These are phyloP conservation scores for Automeris io DNA, from an alignment of 2,888 invertebrate species.

Conservation along the genomic window DNA sequence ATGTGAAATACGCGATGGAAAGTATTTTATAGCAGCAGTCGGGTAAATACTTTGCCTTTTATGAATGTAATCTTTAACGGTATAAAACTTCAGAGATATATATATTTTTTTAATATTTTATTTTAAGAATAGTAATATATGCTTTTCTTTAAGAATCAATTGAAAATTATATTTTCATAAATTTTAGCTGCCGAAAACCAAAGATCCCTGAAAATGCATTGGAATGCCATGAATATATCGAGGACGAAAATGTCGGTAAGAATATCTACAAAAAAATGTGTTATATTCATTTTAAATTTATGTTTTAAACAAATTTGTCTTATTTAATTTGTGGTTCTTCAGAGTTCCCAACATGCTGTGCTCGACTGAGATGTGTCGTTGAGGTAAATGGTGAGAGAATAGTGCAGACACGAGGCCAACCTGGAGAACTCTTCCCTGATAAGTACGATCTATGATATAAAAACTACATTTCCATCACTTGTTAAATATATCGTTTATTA, in stretches of 20 bases:
- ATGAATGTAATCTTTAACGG: too few species aligned
- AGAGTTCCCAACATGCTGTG: slow-evolving; percentile 72
- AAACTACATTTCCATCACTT: too few species aligned
- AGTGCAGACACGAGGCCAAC: slow-evolving; percentile 67
- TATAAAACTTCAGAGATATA: neutral
- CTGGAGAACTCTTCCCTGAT: slow-evolving; percentile 69
- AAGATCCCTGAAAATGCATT: slow-evolving; percentile 71
- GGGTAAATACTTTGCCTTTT: slow-evolving; percentile 36
- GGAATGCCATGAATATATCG: slow-evolving; percentile 70
- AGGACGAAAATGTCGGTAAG: slow-evolving; percentile 71
- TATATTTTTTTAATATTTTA: neutral
- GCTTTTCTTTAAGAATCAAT: neutral
- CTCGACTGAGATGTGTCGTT: slow-evolving; percentile 62
- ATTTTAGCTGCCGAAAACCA: slow-evolving; percentile 62
- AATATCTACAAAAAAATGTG: slow-evolving; percentile 7
- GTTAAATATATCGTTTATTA: too few species aligned
- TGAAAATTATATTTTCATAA: slow-evolving; percentile 2
- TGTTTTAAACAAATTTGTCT: neutral
- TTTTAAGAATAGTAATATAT: neutral
- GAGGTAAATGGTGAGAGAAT: slow-evolving; percentile 67
- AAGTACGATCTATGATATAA: slow-evolving; percentile 43
- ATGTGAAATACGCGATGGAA: slow-evolving; percentile 68
- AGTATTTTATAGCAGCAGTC: slow-evolving; percentile 69
- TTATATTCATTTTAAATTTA: neutral
- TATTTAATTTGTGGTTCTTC: neutral